Evolutionary conservation across 1,140 invertebrate genomes (phyloP), one percentile per base, ranked within the genome.

Genomic region (Mesaphorura yosii): DNA sequence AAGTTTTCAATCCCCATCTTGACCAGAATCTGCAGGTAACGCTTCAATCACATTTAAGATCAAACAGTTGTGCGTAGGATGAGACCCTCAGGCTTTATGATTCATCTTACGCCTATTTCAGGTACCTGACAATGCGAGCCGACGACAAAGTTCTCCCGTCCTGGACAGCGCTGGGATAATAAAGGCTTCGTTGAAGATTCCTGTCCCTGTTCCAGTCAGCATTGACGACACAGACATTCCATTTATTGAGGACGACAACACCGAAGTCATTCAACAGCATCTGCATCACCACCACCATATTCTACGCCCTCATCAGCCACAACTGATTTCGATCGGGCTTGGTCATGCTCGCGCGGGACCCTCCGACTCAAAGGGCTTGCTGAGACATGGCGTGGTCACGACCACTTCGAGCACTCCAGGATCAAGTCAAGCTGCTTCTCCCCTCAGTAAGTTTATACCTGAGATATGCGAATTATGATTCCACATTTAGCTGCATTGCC

Each of bases 161-260:
- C 51, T 56, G 37, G 60, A 55, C 52, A 57, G 45, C 48, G n/a
- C n/a, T n/a, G 56, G 79, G 64, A 78, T 87, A 3, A 84, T 89
- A 57, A 86, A 82, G 1, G 85, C 84, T 0, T 86, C 81, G 60
- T 73, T 88, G 3, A 84, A 82, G 48, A 71, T 75, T 53, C 70
- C 69, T 57, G 66, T 66, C 28, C 64, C 69, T 17, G 62, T 69
- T 34, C 64, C 68, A 23, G 58, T 76, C 17, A 76, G 74, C 56
- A 66, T 78, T 47, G 77, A 81, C 59, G 79, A 82, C 64, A 68
- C 73, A 22, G 80, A 82, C 68, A 83, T 83, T 69, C 81, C 81
- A 31, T 84, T 73, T 58, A 82, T 82, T 63, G 81, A 83, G 64
- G 81, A 84, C 55, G 56, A 53, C 57, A 45, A 60, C 17, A 44